Evolutionary conservation across 2,888 invertebrate genomes (phyloP).

Genomic region (Antheraea assamensis): DNA sequence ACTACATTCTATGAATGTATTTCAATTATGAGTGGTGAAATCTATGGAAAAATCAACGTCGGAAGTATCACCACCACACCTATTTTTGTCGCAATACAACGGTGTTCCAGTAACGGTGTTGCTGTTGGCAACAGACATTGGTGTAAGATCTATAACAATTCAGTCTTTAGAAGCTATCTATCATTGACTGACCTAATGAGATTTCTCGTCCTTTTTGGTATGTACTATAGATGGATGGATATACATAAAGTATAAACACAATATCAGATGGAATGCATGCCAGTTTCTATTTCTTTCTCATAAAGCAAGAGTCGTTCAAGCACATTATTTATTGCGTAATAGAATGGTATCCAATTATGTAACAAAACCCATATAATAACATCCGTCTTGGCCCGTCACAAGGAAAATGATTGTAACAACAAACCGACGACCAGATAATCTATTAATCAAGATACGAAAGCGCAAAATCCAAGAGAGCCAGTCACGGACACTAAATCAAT

Average conservation of each 20-base stretch:
- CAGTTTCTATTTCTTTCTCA: not conserved
- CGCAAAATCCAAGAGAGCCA: constrained; percentile 11
- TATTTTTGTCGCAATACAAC: too few species aligned
- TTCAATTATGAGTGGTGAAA: too few species aligned
- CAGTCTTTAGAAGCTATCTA: too few species aligned
- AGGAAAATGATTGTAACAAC: constrained; percentile 13
- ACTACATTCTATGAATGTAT: too few species aligned
- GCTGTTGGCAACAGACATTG: too few species aligned
- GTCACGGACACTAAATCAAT: constrained; percentile 13
- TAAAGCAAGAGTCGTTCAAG: not conserved
- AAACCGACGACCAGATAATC: constrained; percentile 11
- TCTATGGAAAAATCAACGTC: too few species aligned
- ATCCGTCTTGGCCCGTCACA: not conserved
- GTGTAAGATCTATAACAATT: too few species aligned
- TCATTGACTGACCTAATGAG: too few species aligned
- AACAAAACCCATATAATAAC: not conserved
- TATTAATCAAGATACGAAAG: constrained; percentile 2
- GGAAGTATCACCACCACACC: too few species aligned
- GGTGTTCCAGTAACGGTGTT: too few species aligned
- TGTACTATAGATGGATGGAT: too few species aligned
- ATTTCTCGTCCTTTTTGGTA: too few species aligned
- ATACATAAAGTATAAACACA: not conserved
- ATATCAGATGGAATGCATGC: not conserved
- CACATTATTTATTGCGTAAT: not conserved
- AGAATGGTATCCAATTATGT: not conserved